Conservation (phyloP, 2,888 invertebrate genomes). For the Idaea dimidiata region DNA sequence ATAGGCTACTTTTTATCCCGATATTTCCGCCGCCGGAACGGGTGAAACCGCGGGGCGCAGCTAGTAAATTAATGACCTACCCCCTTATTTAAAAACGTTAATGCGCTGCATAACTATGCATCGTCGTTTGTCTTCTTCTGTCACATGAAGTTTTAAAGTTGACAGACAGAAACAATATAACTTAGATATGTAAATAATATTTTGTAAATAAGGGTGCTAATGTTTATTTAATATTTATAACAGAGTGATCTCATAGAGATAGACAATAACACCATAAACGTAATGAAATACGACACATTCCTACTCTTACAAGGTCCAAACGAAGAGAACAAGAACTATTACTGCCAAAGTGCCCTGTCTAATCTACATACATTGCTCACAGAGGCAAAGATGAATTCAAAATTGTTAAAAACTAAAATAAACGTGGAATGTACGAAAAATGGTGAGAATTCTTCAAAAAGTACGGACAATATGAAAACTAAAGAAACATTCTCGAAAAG, state of each 20-base stretch:
- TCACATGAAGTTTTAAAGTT: too few species aligned
- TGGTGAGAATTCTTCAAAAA: conserved; percentile 2
- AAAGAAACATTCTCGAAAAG: conserved; percentile 75
- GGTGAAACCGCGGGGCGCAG: too few species aligned
- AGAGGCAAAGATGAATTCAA: conserved; percentile 55
- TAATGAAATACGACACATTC: conserved; percentile 82
- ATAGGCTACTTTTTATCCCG: conserved; percentile 26
- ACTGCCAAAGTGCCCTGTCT: conserved; percentile 84
- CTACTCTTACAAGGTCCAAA: conserved; percentile 83
- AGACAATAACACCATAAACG: conserved; percentile 78
- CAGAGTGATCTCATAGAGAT: conserved; percentile 80
- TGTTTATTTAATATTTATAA: conserved; percentile 31
- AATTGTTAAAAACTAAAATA: conserved; percentile 28
- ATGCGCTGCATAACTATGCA: too few species aligned
- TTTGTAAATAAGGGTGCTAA: too few species aligned
- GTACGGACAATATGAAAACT: background rate
- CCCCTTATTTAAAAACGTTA: too few species aligned
- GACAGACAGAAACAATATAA: too few species aligned
- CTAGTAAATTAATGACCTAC: too few species aligned
- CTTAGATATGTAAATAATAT: too few species aligned
- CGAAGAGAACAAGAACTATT: conserved; percentile 72
- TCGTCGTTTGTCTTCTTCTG: too few species aligned
- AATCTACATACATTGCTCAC: conserved; percentile 81
- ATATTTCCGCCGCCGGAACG: too few species aligned
- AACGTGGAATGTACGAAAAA: conserved; percentile 12